Conservation (phyloP, 2,113 vertebrate species). For the Hydropotes inermis region DNA sequence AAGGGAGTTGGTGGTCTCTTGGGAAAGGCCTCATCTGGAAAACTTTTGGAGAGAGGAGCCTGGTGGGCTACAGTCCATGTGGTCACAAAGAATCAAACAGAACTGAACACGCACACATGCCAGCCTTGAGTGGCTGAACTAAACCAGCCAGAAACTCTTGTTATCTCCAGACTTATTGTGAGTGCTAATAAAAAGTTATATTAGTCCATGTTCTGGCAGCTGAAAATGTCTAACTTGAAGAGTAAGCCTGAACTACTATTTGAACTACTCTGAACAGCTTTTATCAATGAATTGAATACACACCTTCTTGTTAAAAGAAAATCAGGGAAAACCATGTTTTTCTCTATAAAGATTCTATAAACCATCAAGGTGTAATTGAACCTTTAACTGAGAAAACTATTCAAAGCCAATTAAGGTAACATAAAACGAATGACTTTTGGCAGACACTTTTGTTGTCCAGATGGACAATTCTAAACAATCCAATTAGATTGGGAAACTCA, state of each 20-base stretch:
- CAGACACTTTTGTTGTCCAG: neutral
- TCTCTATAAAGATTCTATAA: neutral
- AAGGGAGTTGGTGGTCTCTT: neutral
- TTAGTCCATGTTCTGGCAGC: neutral
- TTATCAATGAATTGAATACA: neutral
- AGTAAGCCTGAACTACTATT: neutral
- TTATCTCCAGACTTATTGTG: neutral
- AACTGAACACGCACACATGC: neutral
- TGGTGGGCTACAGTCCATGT: neutral
- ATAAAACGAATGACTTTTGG: neutral
- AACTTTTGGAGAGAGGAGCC: neutral
- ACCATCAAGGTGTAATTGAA: neutral
- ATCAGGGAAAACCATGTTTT: neutral
- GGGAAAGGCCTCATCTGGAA: neutral
- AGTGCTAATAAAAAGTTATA: neutral
- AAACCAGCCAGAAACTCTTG: neutral
- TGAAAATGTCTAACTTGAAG: neutral
- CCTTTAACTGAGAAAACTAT: neutral
- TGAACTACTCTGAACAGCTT: neutral
- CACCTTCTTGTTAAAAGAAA: neutral
- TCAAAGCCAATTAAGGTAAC: constrained; percentile 3
- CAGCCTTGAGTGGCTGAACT: neutral
- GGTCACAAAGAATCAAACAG: neutral
- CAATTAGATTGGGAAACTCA: neutral
- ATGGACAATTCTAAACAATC: neutral